These are phyloP conservation scores for Alloscopus bannaensis DNA, from an alignment of 2,888 invertebrate species.

Conservation along the genomic window DNA sequence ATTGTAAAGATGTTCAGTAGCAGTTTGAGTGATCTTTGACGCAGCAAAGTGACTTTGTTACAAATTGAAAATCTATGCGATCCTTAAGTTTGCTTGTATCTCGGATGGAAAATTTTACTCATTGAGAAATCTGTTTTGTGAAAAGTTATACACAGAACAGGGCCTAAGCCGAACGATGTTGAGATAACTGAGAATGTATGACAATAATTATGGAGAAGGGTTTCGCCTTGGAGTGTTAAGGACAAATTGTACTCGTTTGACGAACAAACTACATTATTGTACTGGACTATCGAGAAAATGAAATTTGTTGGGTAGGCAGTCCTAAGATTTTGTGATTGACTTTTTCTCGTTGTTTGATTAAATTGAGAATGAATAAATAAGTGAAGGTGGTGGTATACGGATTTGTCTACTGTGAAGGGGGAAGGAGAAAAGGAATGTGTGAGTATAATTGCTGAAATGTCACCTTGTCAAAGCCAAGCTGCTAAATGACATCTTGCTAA, in stretches of 20 bases:
- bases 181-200: too few species aligned
- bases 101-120: slow-evolving; percentile 8
- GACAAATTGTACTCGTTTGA: not conserved
- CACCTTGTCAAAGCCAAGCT: slow-evolving; percentile 32
- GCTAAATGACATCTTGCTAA: slow-evolving; percentile 36
- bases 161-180: not conserved
- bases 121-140: slow-evolving; percentile 1
- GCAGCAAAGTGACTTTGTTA: too few species aligned
- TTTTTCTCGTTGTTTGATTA: not conserved
- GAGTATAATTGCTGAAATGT: slow-evolving; percentile 27
- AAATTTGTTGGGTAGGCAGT: too few species aligned
- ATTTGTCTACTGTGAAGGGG: not conserved
- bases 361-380: not conserved
- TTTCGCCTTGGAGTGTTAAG: not conserved
- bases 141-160: not conserved
- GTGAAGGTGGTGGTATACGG: not conserved
- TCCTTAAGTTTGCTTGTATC: not conserved
- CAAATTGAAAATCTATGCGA: not conserved
- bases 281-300: not conserved
- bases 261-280: slow-evolving; percentile 17
- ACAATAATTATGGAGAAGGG: slow-evolving; percentile 10
- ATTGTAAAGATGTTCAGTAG: too few species aligned
- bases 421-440: not conserved
- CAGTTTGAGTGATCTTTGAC: too few species aligned
- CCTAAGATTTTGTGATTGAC: not conserved